Base-by-base conservation (phyloP, 1,140 invertebrate species). In the Scaptomyza hsui region DNA sequence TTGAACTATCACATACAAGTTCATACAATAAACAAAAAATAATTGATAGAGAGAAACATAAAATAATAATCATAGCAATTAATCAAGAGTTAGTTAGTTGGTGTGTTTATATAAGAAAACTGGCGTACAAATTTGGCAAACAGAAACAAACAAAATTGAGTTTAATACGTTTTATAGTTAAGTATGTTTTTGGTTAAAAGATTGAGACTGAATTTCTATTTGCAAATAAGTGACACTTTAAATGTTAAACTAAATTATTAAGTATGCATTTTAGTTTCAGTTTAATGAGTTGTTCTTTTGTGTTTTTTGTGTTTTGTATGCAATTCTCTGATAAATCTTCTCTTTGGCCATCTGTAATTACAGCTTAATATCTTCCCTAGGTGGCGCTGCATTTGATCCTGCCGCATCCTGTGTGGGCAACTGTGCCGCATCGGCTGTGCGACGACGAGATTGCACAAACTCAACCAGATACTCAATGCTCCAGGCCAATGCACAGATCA, bases 401-500 rank as follows among this genome's bases (percentile, higher is more conserved):
- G 12, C 29, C 9, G 19, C 19, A 10, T 85, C 75, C 59, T 78
- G 78, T 72, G 78, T 39, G 39, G 78, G 67, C 42, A 72, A 12
- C 56, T 83, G 80, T 24, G 72, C 76, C 5, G 73, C 81, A 59
- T 85, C 81, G 3, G 73, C 73, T 4, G 81, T 89, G 18, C 83
- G 83, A 3, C 78, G 80, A 41, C 85, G 70, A 5, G 81, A 19
- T 2, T 89, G 62, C 0, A 85, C 24, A 18, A 61, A 89, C 49
- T 90, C 83, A 13, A 94, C 81, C 39, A 93, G 90, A 80, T 94
- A 95, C 78, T 96, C 95, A 29, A 95, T 92, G 44, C 92, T 91
- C 95, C 95, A 96, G 3, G 94, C 93, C 1, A 94, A 9, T 9
- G 94, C 94, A 67, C 94, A 95, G 0, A 94, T 90, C 90, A 94